Percentiles rank a stretch among this genome's conserved stretches.
Conservation (phyloP, 2,113 vertebrate species). For the Potamarius usumacintae region DNA sequence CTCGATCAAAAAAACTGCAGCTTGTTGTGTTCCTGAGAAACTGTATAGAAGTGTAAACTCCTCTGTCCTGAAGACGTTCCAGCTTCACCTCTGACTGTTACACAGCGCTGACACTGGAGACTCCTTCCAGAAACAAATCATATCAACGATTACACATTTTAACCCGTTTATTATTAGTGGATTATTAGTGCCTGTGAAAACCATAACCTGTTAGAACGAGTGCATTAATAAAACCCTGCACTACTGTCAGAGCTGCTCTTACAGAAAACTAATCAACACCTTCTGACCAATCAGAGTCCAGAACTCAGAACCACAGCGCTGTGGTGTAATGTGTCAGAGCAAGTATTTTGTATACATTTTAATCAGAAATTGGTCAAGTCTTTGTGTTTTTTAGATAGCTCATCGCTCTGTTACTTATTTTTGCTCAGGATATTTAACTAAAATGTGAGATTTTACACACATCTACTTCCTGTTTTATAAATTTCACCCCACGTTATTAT, state of each 20-base stretch:
- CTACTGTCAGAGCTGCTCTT: neutral
- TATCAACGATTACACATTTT: neutral
- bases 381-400: neutral
- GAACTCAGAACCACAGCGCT: neutral
- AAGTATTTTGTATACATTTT: no score
- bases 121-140: neutral
- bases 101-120: neutral
- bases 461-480: neutral
- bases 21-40: no score
- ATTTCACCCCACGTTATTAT: neutral
- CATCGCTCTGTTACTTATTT: neutral
- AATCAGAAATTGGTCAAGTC: neutral
- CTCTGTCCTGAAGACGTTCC: neutral
- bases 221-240: neutral
- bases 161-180: neutral
- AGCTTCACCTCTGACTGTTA: neutral
- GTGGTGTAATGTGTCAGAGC: neutral
- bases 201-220: neutral
- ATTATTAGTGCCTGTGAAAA: neutral
- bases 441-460: neutral
- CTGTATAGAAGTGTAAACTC: neutral
- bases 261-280: neutral
- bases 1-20: no score
- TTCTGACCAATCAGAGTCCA: neutral
- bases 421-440: no score